Evolutionary conservation across 2,797 vertebrate species (phyloP).

Genomic region (Manis javanica): DNA sequence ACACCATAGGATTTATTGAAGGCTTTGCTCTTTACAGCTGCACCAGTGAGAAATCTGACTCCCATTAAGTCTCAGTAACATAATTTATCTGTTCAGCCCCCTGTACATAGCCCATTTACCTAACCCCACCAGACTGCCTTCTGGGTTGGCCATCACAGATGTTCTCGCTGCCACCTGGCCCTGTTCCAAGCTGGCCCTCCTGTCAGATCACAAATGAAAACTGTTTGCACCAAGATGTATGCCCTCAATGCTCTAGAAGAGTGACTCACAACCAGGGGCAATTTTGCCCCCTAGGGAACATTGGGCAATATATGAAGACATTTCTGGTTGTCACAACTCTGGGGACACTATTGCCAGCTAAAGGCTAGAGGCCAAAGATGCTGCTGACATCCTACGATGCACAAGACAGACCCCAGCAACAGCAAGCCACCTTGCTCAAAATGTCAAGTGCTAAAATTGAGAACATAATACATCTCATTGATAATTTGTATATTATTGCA

Average conservation of each 20-base stretch:
- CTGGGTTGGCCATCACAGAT: not conserved
- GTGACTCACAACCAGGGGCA: not conserved
- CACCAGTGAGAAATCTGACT: not conserved
- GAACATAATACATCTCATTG: not conserved
- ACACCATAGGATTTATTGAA: not conserved
- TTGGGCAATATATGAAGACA: not conserved
- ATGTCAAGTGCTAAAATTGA: not conserved
- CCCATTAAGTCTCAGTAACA: not conserved
- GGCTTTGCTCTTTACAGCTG: not conserved
- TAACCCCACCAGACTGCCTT: not conserved
- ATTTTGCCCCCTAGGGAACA: no score
- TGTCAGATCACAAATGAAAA: not conserved
- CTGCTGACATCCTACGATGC: not conserved
- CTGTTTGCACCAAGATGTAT: not conserved
- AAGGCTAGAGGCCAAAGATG: not conserved
- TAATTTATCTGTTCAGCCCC: not conserved
- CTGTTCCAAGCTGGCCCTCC: not conserved
- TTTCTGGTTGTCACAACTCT: not conserved
- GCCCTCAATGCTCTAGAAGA: not conserved
- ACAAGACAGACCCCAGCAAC: not conserved
- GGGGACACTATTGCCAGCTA: not conserved
- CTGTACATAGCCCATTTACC: not conserved
- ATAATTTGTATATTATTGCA: not conserved
- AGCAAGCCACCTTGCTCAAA: not conserved
- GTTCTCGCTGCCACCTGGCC: not conserved